Base-by-base conservation (phyloP, 2,888 invertebrate genomes). In the Emmelina monodactyla region DNA sequence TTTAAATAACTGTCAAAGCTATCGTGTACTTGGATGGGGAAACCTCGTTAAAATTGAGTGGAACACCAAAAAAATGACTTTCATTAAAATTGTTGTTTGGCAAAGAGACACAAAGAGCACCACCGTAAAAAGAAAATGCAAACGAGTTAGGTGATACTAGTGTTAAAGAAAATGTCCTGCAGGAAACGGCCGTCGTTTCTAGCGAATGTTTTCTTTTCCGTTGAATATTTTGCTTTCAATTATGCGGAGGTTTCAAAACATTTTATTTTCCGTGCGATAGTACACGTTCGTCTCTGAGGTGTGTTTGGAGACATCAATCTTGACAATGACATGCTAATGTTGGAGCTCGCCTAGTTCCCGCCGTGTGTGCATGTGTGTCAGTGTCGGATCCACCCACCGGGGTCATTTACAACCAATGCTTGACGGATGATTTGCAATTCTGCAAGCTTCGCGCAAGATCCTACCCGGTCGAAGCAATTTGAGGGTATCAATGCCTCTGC, bases 1-100 rank as follows among this genome's bases (percentile, higher is more conserved):
- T 62, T 68, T 64, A 66, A 65, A 61, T 62, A 70, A 65, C 63
- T 61, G 68, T 63, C n/a, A n/a, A n/a, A n/a, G 58, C 52, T 54
- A 55, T 69, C 58, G 48, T 58, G 52, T 56, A 58, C 62, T 64
- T 58, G 59, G 61, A 50, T 51, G 51, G 49, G 53, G 49, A 57
- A 56, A 62, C 62, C 63, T 70, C 57, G 58, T 70, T 70, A 62
- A 65, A 63, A 62, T 62, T 57, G 57, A 61, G 56, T 56, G 59
- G 57, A 66, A 63, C 62, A 53, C 55, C 62, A 54, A 65, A 63
- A 66, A 70, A 66, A 62, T 55, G 60, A 56, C 60, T 58, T 62
- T 63, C 54, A 55, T 66, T 67, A 63, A 64, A 61, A 70, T 66
- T 67, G 53, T 55, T 62, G 62, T 56, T 58, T 48, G 48, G 50